A percentile compares a stretch with the other conserved stretches of the same genome.
Evolutionary conservation across 2,888 invertebrate species (phyloP).

Genomic region (Drosophila monieri): DNA sequence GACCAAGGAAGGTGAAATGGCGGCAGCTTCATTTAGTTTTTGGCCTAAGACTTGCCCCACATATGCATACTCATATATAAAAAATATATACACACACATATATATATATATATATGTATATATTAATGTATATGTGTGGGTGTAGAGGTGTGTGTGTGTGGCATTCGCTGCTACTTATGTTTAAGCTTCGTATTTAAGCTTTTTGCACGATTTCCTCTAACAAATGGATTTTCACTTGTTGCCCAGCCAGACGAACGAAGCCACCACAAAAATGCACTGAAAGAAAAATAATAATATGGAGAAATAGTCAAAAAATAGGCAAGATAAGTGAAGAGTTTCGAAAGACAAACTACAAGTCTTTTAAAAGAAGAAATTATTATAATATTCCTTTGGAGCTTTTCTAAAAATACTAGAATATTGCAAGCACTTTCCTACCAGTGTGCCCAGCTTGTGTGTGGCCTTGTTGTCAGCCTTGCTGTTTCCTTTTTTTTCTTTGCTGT

Average conservation of each 20-base stretch:
- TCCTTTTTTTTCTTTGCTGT: conserved; percentile 20
- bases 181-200: conserved; percentile 81
- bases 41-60: conserved; percentile 63
- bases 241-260: conserved; percentile 49
- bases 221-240: conserved; percentile 77
- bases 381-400: too few species aligned
- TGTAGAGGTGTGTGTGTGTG: conserved; percentile 31
- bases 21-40: conserved; percentile 67
- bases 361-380: too few species aligned
- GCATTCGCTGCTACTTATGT: conserved; percentile 64
- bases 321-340: background rate
- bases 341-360: too few species aligned
- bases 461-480: conserved; percentile 70
- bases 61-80: conserved; percentile 61
- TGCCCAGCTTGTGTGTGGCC: conserved; percentile 54
- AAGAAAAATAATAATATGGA: background rate
- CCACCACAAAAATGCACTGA: conserved; percentile 24
- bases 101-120: conserved; percentile 13
- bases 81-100: too few species aligned
- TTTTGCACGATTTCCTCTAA: conserved; percentile 77
- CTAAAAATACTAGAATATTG: background rate
- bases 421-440: background rate
- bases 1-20: conserved; percentile 43
- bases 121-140: conserved; percentile 14
- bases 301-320: background rate